Percentiles rank a stretch among this genome's conserved stretches.
These are phyloP conservation scores for Drosophila bunnanda DNA, from an alignment of 2,888 invertebrate species.

Conservation along the genomic window DNA sequence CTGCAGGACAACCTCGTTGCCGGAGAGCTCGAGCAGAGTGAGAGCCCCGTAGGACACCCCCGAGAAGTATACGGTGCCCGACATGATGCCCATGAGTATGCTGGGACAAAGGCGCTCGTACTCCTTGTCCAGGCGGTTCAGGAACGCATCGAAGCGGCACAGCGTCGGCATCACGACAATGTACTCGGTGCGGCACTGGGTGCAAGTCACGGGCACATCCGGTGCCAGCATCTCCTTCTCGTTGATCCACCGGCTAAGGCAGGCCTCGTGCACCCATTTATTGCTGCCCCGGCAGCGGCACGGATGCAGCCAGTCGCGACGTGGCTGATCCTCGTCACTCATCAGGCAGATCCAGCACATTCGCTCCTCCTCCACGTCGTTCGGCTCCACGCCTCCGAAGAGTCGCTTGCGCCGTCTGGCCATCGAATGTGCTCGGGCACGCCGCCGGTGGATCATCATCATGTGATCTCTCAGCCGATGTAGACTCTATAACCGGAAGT, in stretches of 20 bases:
- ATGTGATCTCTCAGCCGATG: background rate
- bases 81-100: slow-evolving; percentile 50
- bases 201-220: slow-evolving; percentile 46
- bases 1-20: slow-evolving; percentile 40
- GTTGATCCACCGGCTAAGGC: slow-evolving; percentile 65
- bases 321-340: slow-evolving; percentile 48
- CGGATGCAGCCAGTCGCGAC: slow-evolving; percentile 61
- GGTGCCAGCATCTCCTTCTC: slow-evolving; percentile 50
- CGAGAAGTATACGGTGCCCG: slow-evolving; percentile 55
- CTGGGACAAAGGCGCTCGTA: slow-evolving; percentile 55
- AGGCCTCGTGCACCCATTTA: slow-evolving; percentile 68
- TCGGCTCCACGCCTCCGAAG: slow-evolving; percentile 15
- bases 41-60: slow-evolving; percentile 55
- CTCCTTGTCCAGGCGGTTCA: slow-evolving; percentile 45
- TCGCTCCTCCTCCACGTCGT: slow-evolving; percentile 27
- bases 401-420: slow-evolving; percentile 14
- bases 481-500: no score
- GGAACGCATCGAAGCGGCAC: slow-evolving; percentile 51
- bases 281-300: slow-evolving; percentile 67
- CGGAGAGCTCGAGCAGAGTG: slow-evolving; percentile 56
- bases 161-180: slow-evolving; percentile 56
- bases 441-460: background rate
- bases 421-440: background rate
- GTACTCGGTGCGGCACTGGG: slow-evolving; percentile 61
- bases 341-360: slow-evolving; percentile 69